Base-by-base conservation (phyloP, 2,888 invertebrate species). In the Macroteleia sp. region DNA sequence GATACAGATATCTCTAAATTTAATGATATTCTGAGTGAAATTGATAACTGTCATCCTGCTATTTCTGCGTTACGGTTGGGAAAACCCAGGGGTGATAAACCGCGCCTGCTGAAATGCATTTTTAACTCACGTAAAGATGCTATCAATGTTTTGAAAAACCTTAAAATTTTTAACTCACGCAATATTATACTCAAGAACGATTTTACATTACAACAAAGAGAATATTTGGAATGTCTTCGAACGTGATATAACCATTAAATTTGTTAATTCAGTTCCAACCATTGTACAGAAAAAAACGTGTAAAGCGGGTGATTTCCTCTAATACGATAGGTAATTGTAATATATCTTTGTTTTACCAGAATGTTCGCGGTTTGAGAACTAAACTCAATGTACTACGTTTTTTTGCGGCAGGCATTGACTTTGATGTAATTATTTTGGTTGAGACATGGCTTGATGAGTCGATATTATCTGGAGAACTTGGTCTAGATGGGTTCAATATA, bases 361-460 rank as follows among this genome's bases (percentile, higher is more conserved):
- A 50, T 32, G 48, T 50, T 4, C 32, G 48, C 17, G 48, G 48
- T 10, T 6, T 50, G 4, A 10, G 48, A 10, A 50, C 48, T 8
- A 50, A 50, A 30, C 17, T 50, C 17, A 32, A 50, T 3, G 2
- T 50, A 2, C 32, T n/a, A 6, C 12, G 10, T n/a, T 6, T 32
- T 17, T 30, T 32, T 12, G 16, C 30, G 17, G 2, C 46, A 1
- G 25, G 4, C 9, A 10, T 17, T 14, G 28, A n/a, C 1, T 50
- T 12, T 16, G 54, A 54, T n/a, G n/a, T 54, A 1, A 36, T 54
- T 19, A 14, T 36, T 4, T 16, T 54, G 2, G 20, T 22, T n/a
- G 54, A 54, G 34, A 54, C 54, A 5, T 54, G 54, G 54, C 39
- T 54, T 25, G 8, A 30, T 3, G 17, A 32, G 4, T 25, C 25